Percentiles rank a stretch among this genome's conserved stretches.
phyloP scores from a whole-genome alignment of 2,888 invertebrate genomes.

The Hirtodrosophila confusa region DNA sequence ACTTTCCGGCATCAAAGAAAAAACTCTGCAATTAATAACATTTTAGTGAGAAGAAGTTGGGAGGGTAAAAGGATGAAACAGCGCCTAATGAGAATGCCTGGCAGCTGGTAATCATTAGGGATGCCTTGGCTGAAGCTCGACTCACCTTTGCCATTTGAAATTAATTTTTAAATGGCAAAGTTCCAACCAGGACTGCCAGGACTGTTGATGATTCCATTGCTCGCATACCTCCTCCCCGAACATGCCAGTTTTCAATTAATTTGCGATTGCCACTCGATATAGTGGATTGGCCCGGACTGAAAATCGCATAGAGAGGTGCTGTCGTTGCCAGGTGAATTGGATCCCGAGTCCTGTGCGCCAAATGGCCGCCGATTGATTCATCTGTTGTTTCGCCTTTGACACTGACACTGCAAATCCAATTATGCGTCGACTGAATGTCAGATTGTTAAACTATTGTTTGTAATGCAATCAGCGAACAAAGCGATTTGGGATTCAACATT shows the following conservation, averaged over 20 bases:
- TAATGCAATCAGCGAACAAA: conserved; percentile 38
- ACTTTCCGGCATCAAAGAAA: conserved; percentile 18
- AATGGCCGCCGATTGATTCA: conserved; percentile 27
- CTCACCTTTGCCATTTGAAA: conserved; percentile 41
- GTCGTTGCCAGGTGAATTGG: conserved; percentile 21
- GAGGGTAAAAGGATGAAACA: not conserved
- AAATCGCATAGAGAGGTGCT: conserved; percentile 21
- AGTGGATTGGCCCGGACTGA: conserved; percentile 1
- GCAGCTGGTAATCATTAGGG: conserved; percentile 37
- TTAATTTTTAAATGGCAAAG: conserved; percentile 43
- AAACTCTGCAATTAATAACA: conserved; percentile 40
- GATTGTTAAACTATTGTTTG: conserved; percentile 34
- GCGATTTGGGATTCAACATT: conserved; percentile 37
- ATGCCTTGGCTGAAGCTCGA: conserved; percentile 11
- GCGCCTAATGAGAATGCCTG: conserved; percentile 39
- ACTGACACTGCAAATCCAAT: conserved; percentile 48
- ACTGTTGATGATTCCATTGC: conserved; percentile 24
- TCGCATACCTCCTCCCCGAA: not conserved
- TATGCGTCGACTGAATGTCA: conserved; percentile 26
- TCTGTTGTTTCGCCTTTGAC: conserved; percentile 29
- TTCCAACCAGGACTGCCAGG: conserved; percentile 28
- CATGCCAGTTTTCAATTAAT: conserved; percentile 63
- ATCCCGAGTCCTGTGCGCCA: not conserved
- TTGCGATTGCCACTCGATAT: conserved; percentile 42
- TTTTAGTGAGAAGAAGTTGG: conserved; percentile 12